Evolutionary conservation across 2,797 vertebrate genomes (phyloP).

Genomic region (Lepus townsendii): DNA sequence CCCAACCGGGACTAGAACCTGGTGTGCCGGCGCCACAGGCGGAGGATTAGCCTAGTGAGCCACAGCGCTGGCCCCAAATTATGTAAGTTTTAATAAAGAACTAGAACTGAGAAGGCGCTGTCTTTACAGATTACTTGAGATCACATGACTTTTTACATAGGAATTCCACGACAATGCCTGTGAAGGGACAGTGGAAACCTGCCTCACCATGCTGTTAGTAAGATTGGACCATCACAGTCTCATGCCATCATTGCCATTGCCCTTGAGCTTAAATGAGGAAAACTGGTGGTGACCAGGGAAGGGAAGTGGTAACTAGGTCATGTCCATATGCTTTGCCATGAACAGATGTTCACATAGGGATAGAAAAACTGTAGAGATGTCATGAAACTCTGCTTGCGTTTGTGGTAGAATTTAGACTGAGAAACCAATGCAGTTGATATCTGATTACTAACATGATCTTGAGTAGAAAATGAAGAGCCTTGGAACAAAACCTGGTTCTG

Average conservation of each 20-base stretch:
- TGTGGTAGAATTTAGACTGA: not conserved
- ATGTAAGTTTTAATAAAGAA: conserved; percentile 26
- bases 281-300: not conserved
- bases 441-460: not conserved
- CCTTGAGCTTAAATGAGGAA: conserved; percentile 24
- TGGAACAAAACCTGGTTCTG: conserved; percentile 19
- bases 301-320: not conserved
- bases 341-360: not conserved
- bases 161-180: not conserved
- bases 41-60: too few species aligned
- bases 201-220: not conserved
- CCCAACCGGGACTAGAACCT: too few species aligned
- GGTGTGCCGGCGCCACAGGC: too few species aligned
- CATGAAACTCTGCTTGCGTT: not conserved
- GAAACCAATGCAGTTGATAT: not conserved
- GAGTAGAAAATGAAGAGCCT: conserved; percentile 37
- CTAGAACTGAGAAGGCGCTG: not conserved
- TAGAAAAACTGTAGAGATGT: not conserved
- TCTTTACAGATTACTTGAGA: conserved; percentile 21
- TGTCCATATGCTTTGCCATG: not conserved
- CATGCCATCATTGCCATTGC: not conserved
- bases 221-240: not conserved
- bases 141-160: conserved; percentile 36
- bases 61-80: too few species aligned
- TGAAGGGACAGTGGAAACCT: not conserved